Evolutionary conservation across 1,140 invertebrate species (phyloP).

Genomic region (Propsilocerus akamusi): DNA sequence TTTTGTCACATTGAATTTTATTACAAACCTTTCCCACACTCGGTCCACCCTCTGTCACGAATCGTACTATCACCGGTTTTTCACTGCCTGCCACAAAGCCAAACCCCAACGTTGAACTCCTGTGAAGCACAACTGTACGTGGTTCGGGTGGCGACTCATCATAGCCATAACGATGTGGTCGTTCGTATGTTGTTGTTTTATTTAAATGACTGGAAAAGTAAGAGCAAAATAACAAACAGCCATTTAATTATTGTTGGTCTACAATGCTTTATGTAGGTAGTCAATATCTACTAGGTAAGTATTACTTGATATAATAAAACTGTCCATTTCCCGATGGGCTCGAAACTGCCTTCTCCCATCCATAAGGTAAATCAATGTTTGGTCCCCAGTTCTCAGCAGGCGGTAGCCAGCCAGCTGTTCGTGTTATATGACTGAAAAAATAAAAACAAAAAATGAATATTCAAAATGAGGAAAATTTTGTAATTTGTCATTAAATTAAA

Average conservation of each 20-base stretch:
- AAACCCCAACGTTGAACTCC: slow-evolving; percentile 64
- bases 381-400: slow-evolving; percentile 58
- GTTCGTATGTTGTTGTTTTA: slow-evolving; percentile 77
- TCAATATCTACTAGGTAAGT: neutral
- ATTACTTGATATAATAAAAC: slow-evolving; percentile 74
- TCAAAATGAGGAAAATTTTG: too few species aligned
- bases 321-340: slow-evolving; percentile 38
- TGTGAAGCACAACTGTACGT: slow-evolving; percentile 45
- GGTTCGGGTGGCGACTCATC: slow-evolving; percentile 54
- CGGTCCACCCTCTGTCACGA: slow-evolving; percentile 70
- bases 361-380: slow-evolving; percentile 48
- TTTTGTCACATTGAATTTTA: neutral
- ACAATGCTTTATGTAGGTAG: neutral
- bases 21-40: slow-evolving; percentile 53
- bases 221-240: slow-evolving; percentile 10
- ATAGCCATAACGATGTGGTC: slow-evolving; percentile 33
- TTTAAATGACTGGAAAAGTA: slow-evolving; percentile 58
- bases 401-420: slow-evolving; percentile 67
- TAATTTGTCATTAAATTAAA: too few species aligned
- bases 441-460: slow-evolving; percentile 11
- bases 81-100: slow-evolving; percentile 88
- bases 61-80: slow-evolving; percentile 74
- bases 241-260: neutral
- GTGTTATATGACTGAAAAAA: slow-evolving; percentile 49
- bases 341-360: slow-evolving; percentile 73